Evolutionary conservation across 2,113 vertebrate genomes (phyloP).

Genomic region (Tauraco erythrolophus): DNA sequence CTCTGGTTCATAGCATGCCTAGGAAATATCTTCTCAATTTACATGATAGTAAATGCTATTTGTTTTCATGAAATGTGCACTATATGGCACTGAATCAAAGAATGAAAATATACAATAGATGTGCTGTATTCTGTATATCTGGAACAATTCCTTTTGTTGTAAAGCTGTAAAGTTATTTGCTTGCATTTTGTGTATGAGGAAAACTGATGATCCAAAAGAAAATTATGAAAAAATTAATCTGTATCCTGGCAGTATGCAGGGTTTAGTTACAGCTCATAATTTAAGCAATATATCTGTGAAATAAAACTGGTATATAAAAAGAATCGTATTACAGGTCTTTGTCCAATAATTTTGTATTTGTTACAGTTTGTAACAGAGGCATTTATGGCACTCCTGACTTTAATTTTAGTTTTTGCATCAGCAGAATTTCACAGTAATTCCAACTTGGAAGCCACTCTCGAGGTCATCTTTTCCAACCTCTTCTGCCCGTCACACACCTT

Average conservation of each 20-base stretch:
- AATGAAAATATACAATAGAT: background rate
- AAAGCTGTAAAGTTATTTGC: constrained; percentile 2
- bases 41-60: background rate
- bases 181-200: background rate
- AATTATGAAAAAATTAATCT: background rate
- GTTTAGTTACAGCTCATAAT: constrained; percentile 22
- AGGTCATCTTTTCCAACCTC: background rate
- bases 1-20: background rate
- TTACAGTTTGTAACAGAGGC: background rate
- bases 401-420: background rate
- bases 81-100: background rate
- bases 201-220: constrained; percentile 38
- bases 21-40: background rate
- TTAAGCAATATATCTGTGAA: background rate
- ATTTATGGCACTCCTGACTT: background rate
- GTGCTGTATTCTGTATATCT: background rate
- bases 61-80: background rate
- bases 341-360: background rate
- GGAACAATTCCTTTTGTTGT: background rate
- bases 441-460: background rate
- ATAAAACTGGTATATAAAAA: constrained; percentile 22
- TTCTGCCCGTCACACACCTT: background rate
- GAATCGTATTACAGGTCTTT: background rate
- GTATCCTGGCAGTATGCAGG: background rate
- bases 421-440: background rate